phyloP scores from a whole-genome alignment of 2,888 invertebrate species.

The Pteria penguin region DNA sequence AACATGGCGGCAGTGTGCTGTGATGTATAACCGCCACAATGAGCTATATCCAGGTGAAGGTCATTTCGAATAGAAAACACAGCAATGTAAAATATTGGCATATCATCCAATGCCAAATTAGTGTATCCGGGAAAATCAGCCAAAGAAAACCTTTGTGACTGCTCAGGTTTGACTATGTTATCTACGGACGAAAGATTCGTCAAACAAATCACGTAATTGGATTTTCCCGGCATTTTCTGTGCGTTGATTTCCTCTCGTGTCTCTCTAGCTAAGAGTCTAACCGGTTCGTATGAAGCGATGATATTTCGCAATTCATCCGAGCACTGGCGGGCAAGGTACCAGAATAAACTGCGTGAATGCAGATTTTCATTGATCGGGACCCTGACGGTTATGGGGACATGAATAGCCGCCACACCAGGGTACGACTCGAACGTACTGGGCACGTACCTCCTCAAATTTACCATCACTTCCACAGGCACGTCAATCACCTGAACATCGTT shows the following conservation, averaged over 20 bases:
- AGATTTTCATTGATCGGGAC: not conserved
- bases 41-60: slow-evolving; percentile 48
- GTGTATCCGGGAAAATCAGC: slow-evolving; percentile 49
- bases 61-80: slow-evolving; percentile 43
- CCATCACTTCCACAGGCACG: slow-evolving; percentile 36
- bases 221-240: slow-evolving; percentile 41
- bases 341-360: not conserved
- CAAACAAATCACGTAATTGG: slow-evolving; percentile 53
- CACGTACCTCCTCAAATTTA: slow-evolving; percentile 32
- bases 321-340: slow-evolving; percentile 28
- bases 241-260: slow-evolving; percentile 5
- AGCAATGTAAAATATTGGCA: slow-evolving; percentile 55
- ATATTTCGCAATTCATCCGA: slow-evolving; percentile 25
- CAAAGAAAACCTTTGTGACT: slow-evolving; percentile 41
- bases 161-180: slow-evolving; percentile 42
- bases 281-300: slow-evolving; percentile 18
- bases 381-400: slow-evolving; percentile 19
- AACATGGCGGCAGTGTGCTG: slow-evolving; percentile 44
- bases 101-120: slow-evolving; percentile 50
- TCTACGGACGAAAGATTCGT: slow-evolving; percentile 55
- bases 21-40: slow-evolving; percentile 54
- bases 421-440: slow-evolving; percentile 20
- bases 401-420: slow-evolving; percentile 35
- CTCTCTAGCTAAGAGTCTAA: slow-evolving; percentile 22
- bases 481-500: not conserved